Evolutionary conservation across 2,797 vertebrate species (phyloP).

Genomic region (Anableps anableps): DNA sequence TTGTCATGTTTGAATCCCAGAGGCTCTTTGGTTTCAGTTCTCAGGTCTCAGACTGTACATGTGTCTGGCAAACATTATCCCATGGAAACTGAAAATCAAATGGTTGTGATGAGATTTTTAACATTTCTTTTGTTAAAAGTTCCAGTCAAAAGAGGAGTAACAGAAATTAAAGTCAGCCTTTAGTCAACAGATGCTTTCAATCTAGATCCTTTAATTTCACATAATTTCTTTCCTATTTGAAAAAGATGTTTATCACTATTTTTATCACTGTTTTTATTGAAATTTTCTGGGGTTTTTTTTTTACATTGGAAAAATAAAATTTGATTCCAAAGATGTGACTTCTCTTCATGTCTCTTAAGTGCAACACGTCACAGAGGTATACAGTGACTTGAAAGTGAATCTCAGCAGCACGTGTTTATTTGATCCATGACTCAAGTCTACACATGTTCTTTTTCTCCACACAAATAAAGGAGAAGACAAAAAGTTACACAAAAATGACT

Average conservation of each 20-base stretch:
- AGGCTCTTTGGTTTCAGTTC: constrained; percentile 47
- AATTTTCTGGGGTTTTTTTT: not conserved
- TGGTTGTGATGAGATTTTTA: not conserved
- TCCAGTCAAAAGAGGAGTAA: not conserved
- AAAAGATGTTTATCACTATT: constrained; percentile 2
- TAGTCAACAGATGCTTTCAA: not conserved
- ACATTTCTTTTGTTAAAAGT: not conserved
- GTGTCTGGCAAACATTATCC: constrained; percentile 9
- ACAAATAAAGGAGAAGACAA: constrained; percentile 4
- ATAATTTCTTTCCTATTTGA: not conserved
- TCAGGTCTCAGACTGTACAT: constrained; percentile 29
- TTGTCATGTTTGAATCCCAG: constrained; percentile 55
- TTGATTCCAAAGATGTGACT: not conserved
- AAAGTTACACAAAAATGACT: not conserved
- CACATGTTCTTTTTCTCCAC: constrained; percentile 42
- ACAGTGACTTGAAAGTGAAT: constrained; percentile 40
- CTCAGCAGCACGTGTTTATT: constrained; percentile 44
- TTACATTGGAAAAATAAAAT: constrained; percentile 48
- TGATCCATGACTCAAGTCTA: constrained; percentile 12
- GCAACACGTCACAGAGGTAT: constrained; percentile 2
- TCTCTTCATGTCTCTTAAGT: constrained; percentile 24
- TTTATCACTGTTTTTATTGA: not conserved
- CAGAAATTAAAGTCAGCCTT: not conserved
- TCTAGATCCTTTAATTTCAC: not conserved
- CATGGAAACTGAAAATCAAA: constrained; percentile 11